phyloP scores from a whole-genome alignment of 2,797 vertebrate genomes.

The Malurus splendens region DNA sequence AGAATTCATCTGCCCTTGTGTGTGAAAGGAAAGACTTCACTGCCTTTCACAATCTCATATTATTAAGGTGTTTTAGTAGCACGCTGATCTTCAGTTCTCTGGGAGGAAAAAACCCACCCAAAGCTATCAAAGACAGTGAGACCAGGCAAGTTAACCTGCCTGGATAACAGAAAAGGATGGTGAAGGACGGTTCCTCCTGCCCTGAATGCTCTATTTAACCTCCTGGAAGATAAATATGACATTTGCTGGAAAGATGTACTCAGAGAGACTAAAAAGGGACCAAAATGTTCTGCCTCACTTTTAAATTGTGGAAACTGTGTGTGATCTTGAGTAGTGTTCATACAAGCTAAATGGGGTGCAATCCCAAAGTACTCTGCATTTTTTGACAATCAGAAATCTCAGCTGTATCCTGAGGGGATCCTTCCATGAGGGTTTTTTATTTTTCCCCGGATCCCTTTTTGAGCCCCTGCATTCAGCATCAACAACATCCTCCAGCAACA shows the following conservation, averaged over 20 bases:
- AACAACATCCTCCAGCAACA: not conserved
- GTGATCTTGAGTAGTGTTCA: not conserved
- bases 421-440: not conserved
- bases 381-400: not conserved
- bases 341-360: not conserved
- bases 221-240: not conserved
- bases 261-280: not conserved
- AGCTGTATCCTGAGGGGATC: not conserved
- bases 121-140: not conserved
- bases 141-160: not conserved
- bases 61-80: not conserved
- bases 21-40: not conserved
- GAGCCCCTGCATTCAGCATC: not conserved
- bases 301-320: not conserved
- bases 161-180: not conserved
- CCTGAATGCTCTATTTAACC: not conserved
- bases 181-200: not conserved
- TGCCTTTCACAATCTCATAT: not conserved
- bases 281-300: not conserved
- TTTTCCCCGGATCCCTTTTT: not conserved
- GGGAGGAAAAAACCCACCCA: fast-evolving
- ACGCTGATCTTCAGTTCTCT: not conserved
- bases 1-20: not conserved
- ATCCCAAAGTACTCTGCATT: not conserved
- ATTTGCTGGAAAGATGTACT: not conserved